phyloP scores from a whole-genome alignment of 2,113 vertebrate species.

The Ciconia maguari region DNA sequence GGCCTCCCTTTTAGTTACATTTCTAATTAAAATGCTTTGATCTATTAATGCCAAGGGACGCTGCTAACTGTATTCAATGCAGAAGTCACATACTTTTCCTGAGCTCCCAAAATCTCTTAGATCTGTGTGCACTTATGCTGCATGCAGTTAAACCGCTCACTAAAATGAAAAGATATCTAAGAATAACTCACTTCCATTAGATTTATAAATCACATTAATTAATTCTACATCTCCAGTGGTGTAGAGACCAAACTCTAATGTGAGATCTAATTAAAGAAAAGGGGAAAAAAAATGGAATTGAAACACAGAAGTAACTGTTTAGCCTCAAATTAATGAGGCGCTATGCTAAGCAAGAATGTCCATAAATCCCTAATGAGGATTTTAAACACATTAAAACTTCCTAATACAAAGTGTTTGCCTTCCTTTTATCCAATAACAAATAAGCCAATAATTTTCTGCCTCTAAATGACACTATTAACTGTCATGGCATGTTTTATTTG shows the following conservation, averaged over 20 bases:
- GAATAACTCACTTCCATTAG: conserved; percentile 78
- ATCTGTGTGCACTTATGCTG: conserved; percentile 50
- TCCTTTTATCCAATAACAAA: conserved; percentile 83
- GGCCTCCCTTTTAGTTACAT: conserved; percentile 71
- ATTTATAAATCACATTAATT: conserved; percentile 84
- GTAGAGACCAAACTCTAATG: conserved; percentile 73
- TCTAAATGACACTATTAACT: conserved; percentile 83
- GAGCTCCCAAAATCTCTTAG: conserved; percentile 71
- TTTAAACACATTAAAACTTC: conserved; percentile 85
- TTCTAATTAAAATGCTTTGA: conserved; percentile 77
- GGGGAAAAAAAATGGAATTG: conserved; percentile 67
- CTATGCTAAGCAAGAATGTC: conserved; percentile 78
- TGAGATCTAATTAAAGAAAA: conserved; percentile 81
- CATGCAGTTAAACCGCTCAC: conserved; percentile 62
- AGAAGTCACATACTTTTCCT: conserved; percentile 51
- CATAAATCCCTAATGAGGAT: conserved; percentile 84
- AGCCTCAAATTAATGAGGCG: conserved; percentile 81
- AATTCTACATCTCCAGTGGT: conserved; percentile 78
- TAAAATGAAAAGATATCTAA: conserved; percentile 75
- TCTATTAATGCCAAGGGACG: conserved; percentile 71
- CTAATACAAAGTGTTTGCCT: conserved; percentile 83
- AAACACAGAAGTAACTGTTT: conserved; percentile 80
- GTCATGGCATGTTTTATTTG: conserved; percentile 81
- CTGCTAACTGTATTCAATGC: conserved; percentile 69
- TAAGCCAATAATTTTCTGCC: conserved; percentile 82